Evolutionary conservation across 2,113 vertebrate genomes (phyloP), one percentile per base, ranked within the genome.

Genomic region (Sebastes schlegelii): DNA sequence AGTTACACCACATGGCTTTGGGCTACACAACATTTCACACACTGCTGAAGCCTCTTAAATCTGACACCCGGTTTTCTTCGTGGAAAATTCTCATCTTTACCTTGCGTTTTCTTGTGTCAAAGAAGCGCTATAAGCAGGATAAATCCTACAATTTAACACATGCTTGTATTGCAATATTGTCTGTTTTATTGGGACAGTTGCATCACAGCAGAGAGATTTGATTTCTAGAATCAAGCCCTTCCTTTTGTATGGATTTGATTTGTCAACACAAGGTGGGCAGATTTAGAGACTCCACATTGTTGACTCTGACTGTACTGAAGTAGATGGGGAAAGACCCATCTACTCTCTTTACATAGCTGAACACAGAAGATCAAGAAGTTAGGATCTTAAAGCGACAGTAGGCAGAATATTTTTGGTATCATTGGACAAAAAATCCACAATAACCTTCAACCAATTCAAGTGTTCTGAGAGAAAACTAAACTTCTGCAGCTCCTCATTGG

Each of bases 21-120:
- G 68, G 57, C 48, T 43, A 34, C 42, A 52, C 45, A 61, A 71
- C 62, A 74, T 52, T 73, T 76, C 62, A 66, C 48, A 65, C 19
- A 42, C 17, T 43, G 12, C 16, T 54, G 42, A 45, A 19, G 12
- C 14, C 34, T 40, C 45, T 13, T 34, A 52, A 8, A 61, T 45
- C 8, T 58, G 12, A 26, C 48, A 21, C 42, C 72, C 14, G 21
- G 40, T 6, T 46, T 49, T 70, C 8, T 19, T 23, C 42, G 17
- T 64, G 26, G 19, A 45, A 16, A 71, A 17, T 70, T 34, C 34
- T 55, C 4, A 2, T 60, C 4, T 60, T 17, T 42, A 4, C 52
- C 13, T 54, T 9, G 4, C 60, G 26, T 1, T 43, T 43, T 11
- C 11, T 40, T 45, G 52, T 69, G 8, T 45, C 42, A 58, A 21